phyloP scores from a whole-genome alignment of 2,888 invertebrate species.

The Meganola albula region DNA sequence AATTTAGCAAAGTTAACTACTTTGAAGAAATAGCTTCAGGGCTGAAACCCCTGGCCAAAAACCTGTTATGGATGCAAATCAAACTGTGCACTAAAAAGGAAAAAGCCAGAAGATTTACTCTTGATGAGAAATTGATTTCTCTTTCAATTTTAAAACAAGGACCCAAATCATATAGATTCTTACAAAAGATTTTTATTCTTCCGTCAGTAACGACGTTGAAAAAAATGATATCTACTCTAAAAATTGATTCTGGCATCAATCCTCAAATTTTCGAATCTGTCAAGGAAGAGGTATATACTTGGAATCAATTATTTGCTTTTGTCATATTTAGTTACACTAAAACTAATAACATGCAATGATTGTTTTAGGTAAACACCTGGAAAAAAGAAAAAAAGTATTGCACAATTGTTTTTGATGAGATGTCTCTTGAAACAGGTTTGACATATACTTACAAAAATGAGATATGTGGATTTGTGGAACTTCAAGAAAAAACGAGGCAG shows the following conservation, averaged over 20 bases:
- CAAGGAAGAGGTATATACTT: no score
- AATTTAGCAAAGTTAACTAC: no score
- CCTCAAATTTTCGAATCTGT: no score
- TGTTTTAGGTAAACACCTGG: constrained; percentile 1
- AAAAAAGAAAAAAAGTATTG: constrained; percentile 15
- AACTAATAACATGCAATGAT: constrained; percentile 1
- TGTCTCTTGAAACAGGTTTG: constrained; percentile 16
- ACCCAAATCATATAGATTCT: constrained; percentile 6
- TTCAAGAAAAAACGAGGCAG: constrained; percentile 15
- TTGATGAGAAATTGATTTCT: constrained; percentile 9
- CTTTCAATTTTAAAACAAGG: constrained; percentile 7
- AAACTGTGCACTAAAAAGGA: constrained; percentile 2
- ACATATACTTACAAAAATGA: no score
- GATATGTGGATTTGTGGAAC: no score
- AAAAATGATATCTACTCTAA: neutral
- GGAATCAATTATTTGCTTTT: neutral
- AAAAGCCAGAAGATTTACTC: constrained; percentile 1
- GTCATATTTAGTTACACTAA: neutral
- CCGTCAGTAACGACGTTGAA: constrained; percentile 3
- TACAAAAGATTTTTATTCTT: constrained; percentile 6
- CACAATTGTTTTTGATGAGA: constrained; percentile 25
- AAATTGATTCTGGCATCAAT: neutral
- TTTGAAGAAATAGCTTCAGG: no score
- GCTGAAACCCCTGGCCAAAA: no score
- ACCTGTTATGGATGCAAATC: constrained; percentile 4